A percentile compares a stretch with the other conserved stretches of the same genome.
phyloP scores from a whole-genome alignment of 1,140 invertebrate genomes.

The Pseudomyrmex gracilis region DNA sequence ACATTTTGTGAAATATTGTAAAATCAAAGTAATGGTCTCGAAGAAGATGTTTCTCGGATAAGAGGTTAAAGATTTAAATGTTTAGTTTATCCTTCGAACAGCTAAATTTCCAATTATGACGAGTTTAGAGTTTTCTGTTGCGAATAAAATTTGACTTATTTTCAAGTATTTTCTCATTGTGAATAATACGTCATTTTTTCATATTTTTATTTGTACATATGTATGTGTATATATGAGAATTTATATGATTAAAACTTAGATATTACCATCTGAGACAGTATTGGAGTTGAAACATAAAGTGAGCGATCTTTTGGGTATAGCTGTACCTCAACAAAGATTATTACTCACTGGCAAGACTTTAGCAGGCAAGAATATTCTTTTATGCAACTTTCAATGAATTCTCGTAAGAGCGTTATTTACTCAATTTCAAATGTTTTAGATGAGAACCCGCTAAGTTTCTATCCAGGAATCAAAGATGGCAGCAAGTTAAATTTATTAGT shows the following conservation, averaged over 20 bases:
- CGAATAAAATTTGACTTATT: neutral
- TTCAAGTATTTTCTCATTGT: neutral
- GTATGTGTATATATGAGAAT: neutral
- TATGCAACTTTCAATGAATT: neutral
- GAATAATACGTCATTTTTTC: neutral
- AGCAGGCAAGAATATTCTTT: constrained; percentile 72
- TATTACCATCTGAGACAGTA: constrained; percentile 81
- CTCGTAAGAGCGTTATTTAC: no score
- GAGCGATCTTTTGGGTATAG: constrained; percentile 79
- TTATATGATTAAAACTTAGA: constrained; percentile 67
- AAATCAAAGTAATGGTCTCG: no score
- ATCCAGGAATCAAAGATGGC: constrained; percentile 84
- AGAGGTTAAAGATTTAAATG: no score
- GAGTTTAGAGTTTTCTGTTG: no score
- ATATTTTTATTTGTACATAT: neutral
- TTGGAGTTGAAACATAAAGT: constrained; percentile 82
- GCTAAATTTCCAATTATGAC: no score
- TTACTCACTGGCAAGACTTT: constrained; percentile 82
- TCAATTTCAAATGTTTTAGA: constrained; percentile 74
- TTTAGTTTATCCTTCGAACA: no score
- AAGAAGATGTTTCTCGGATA: no score
- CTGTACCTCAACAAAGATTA: constrained; percentile 81
- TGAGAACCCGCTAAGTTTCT: constrained; percentile 82
- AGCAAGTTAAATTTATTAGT: constrained; percentile 81
- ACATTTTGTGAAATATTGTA: no score